Conservation (phyloP, 2,113 vertebrate species). For the Scomber scombrus region DNA sequence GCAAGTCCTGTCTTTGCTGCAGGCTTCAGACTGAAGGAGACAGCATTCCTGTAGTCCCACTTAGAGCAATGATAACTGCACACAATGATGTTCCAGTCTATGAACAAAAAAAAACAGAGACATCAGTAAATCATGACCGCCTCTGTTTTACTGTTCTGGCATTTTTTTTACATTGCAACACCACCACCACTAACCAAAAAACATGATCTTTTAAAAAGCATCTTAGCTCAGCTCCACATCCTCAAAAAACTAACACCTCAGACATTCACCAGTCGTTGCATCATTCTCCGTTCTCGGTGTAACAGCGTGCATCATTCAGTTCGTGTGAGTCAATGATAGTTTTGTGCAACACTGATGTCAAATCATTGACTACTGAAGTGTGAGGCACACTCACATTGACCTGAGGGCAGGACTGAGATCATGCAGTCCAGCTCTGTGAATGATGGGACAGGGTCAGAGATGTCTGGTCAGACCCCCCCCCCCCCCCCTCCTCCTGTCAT, state of each 20-base stretch:
- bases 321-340: not conserved
- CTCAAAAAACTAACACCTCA: not conserved
- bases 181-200: not conserved
- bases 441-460: not conserved
- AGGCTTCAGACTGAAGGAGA: conserved; percentile 7
- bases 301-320: not conserved
- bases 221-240: not conserved
- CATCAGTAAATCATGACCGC: not conserved
- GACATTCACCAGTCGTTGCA: too few species aligned
- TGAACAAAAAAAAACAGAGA: not conserved
- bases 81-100: conserved; percentile 6
- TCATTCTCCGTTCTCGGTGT: not conserved
- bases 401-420: not conserved
- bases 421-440: too few species aligned
- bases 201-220: too few species aligned
- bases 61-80: conserved; percentile 29
- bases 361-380: not conserved
- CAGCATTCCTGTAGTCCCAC: conserved; percentile 3
- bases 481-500: not conserved
- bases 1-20: conserved; percentile 1
- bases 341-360: not conserved
- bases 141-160: not conserved
- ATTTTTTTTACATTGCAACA: not conserved
- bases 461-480: not conserved
- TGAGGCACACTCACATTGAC: conserved; percentile 14